These are phyloP conservation scores for Sciurus carolinensis DNA, from an alignment of 2,797 vertebrate genomes.

Conservation along the genomic window DNA sequence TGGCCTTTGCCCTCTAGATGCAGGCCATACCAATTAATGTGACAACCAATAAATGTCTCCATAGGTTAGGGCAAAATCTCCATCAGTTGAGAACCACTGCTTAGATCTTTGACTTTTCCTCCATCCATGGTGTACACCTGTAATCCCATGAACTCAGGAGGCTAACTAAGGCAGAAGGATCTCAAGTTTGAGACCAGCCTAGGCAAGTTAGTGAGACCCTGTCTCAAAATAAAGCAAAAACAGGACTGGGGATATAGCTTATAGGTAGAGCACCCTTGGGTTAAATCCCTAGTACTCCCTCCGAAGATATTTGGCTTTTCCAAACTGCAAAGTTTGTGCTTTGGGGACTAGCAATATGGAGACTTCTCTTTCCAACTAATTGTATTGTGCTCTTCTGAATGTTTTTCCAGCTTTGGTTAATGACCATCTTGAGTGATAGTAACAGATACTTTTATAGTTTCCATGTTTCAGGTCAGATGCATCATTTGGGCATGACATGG, in stretches of 20 bases:
- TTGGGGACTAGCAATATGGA: constrained; percentile 22
- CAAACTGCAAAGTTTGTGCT: constrained; percentile 25
- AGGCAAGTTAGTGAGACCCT: no score
- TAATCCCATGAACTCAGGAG: no score
- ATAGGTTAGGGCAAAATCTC: not conserved
- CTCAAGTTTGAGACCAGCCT: no score
- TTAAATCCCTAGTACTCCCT: no score
- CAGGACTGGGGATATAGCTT: no score
- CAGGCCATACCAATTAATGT: not conserved
- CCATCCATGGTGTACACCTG: no score
- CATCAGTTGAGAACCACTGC: constrained; percentile 21
- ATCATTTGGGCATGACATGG: not conserved
- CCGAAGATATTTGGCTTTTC: not conserved
- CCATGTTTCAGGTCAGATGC: constrained; percentile 47
- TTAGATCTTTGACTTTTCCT: constrained; percentile 48
- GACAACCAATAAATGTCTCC: constrained; percentile 23
- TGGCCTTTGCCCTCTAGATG: constrained; percentile 25
- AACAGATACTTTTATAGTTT: constrained; percentile 56
- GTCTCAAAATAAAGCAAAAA: no score
- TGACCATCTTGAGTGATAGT: constrained; percentile 56
- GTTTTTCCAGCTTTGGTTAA: constrained; percentile 52
- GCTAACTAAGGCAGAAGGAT: no score
- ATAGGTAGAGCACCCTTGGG: no score
- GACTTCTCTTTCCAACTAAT: not conserved
- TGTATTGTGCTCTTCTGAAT: constrained; percentile 31